A percentile compares a stretch with the other conserved stretches of the same genome.
These are phyloP conservation scores for Pedetes capensis DNA, from an alignment of 2,113 vertebrate genomes.

Conservation along the genomic window DNA sequence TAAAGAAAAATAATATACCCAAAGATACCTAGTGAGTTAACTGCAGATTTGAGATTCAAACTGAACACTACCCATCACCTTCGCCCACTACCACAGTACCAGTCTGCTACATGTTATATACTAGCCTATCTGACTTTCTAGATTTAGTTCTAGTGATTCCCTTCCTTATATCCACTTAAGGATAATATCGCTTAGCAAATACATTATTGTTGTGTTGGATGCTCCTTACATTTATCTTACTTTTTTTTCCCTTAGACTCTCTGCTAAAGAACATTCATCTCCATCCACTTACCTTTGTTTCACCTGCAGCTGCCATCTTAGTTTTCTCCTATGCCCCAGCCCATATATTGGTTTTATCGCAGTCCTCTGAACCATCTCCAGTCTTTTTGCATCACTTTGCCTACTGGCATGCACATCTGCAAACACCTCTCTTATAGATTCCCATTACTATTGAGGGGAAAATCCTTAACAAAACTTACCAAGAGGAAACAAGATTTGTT, in stretches of 20 bases:
- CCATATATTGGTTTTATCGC: background rate
- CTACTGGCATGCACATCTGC: background rate
- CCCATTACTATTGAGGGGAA: background rate
- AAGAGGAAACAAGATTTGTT: background rate
- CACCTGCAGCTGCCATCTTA: background rate
- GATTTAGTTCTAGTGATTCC: background rate
- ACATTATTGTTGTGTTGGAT: background rate
- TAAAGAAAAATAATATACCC: background rate
- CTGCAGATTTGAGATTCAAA: background rate
- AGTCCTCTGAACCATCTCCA: background rate
- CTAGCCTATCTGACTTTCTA: background rate
- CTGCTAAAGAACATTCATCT: background rate
- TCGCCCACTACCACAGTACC: background rate
- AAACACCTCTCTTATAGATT: background rate
- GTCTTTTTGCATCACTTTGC: background rate
- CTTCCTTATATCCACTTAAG: background rate
- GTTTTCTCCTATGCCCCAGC: background rate
- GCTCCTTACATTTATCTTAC: background rate
- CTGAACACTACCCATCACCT: background rate
- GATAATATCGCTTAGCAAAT: background rate
- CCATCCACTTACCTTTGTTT: background rate
- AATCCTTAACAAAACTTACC: background rate
- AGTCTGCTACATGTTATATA: too few relatives aligned
- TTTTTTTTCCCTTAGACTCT: background rate
- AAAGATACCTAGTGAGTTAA: background rate